These are phyloP conservation scores for Sphaerodactylus townsendi DNA, from an alignment of 2,113 vertebrate species.

Conservation along the genomic window DNA sequence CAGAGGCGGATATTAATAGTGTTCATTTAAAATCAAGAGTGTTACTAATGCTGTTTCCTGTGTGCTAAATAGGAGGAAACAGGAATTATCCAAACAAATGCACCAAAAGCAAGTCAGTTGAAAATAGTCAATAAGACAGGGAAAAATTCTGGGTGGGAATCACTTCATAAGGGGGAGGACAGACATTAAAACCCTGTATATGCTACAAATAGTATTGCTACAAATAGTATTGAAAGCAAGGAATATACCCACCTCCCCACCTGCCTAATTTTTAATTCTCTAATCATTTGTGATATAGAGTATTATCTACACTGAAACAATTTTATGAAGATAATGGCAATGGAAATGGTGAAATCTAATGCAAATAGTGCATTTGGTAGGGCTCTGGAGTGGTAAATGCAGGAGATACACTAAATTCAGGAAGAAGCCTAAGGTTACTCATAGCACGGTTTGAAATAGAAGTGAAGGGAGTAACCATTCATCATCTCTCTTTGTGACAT, in stretches of 20 bases:
- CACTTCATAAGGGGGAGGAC: not conserved
- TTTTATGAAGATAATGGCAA: not conserved
- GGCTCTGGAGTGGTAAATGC: not conserved
- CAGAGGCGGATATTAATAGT: constrained; percentile 79
- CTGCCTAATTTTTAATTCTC: not conserved
- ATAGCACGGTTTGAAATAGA: not conserved
- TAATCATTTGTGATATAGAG: not conserved
- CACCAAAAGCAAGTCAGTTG: constrained; percentile 43
- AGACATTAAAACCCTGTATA: constrained; percentile 37
- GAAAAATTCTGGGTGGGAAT: constrained; percentile 50
- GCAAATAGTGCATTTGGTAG: too few species aligned
- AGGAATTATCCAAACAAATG: constrained; percentile 74
- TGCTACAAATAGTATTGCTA: constrained; percentile 31
- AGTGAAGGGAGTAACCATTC: not conserved
- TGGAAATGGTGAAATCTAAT: not conserved
- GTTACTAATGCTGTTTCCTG: constrained; percentile 76
- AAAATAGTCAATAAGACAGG: constrained; percentile 67
- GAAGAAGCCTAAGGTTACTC: not conserved
- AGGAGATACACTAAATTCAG: not conserved
- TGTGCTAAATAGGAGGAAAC: constrained; percentile 75
- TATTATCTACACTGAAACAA: not conserved
- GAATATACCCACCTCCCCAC: not conserved
- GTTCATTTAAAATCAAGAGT: constrained; percentile 79
- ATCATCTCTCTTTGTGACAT: not conserved
- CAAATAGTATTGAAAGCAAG: constrained; percentile 29